Evolutionary conservation across 64 coral and sea anemone genomes (phyloP).

Genomic region (Actinia equina): DNA sequence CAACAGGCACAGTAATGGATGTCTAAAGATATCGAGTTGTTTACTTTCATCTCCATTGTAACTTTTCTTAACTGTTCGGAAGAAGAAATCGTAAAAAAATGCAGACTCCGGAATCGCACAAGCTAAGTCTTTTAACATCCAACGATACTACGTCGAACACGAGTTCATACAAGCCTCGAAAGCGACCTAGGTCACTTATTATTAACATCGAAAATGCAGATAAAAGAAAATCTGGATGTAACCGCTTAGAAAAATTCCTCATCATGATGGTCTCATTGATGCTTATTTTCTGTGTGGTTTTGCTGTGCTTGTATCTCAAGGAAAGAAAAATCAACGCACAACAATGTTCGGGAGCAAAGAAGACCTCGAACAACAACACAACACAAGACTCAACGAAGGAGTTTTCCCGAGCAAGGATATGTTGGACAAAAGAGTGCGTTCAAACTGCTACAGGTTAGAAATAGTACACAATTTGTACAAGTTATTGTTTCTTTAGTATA

Average conservation of each 20-base stretch:
- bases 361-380: not conserved
- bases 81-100: not conserved
- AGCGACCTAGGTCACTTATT: not conserved
- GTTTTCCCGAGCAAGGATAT: not conserved
- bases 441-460: slow-evolving; percentile 47
- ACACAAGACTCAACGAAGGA: not conserved
- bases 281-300: slow-evolving; percentile 39
- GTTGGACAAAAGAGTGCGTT: slow-evolving; percentile 51
- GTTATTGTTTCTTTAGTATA: not conserved
- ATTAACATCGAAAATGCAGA: not conserved
- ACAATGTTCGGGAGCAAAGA: not conserved
- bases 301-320: slow-evolving; percentile 45
- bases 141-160: not conserved
- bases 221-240: not conserved
- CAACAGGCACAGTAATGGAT: not conserved
- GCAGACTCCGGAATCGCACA: slow-evolving; percentile 8
- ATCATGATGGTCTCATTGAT: slow-evolving; percentile 20
- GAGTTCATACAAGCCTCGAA: not conserved
- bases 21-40: not conserved
- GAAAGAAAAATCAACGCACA: not conserved
- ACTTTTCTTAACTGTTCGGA: not conserved
- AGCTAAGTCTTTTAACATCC: not conserved
- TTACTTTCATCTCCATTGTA: not conserved
- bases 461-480: not conserved
- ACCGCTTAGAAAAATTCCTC: slow-evolving; percentile 35